phyloP scores from a whole-genome alignment of 2,113 vertebrate species.

The Narcine bancroftii region DNA sequence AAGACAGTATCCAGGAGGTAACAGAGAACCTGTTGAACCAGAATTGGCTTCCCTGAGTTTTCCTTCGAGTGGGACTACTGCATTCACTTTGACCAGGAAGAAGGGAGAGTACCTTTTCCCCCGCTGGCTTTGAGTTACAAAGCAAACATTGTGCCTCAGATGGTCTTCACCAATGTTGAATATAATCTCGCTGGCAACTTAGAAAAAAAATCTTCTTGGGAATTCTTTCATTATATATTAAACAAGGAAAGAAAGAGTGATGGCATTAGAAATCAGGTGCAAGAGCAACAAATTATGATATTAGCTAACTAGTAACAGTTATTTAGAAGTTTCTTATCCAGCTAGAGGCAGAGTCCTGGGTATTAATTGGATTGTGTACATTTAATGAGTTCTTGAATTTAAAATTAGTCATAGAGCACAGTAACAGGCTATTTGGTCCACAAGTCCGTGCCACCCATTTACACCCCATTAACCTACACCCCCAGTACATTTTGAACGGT shows the following conservation, averaged over 20 bases:
- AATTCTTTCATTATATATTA: neutral
- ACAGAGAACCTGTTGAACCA: neutral
- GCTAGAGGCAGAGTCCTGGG: neutral
- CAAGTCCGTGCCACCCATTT: too few species aligned
- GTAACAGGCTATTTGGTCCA: too few species aligned
- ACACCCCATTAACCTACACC: too few species aligned
- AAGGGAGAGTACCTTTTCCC: neutral
- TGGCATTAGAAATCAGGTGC: neutral
- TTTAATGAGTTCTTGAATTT: neutral
- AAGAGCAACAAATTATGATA: neutral
- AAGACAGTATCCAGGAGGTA: neutral
- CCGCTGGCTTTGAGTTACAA: neutral
- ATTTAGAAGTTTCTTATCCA: neutral
- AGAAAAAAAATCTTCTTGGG: neutral
- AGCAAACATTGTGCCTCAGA: neutral
- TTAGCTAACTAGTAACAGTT: neutral
- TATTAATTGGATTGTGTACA: neutral
- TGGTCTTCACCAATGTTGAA: neutral
- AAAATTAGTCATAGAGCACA: neutral
- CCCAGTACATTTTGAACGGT: too few species aligned
- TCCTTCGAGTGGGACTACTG: neutral
- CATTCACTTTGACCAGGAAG: neutral
- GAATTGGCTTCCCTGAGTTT: neutral
- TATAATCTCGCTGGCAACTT: neutral
- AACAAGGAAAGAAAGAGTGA: neutral